Percentiles rank a stretch among this genome's conserved stretches.
Conservation (phyloP, 2,113 vertebrate species). For the Actenoides lindsayi region DNA sequence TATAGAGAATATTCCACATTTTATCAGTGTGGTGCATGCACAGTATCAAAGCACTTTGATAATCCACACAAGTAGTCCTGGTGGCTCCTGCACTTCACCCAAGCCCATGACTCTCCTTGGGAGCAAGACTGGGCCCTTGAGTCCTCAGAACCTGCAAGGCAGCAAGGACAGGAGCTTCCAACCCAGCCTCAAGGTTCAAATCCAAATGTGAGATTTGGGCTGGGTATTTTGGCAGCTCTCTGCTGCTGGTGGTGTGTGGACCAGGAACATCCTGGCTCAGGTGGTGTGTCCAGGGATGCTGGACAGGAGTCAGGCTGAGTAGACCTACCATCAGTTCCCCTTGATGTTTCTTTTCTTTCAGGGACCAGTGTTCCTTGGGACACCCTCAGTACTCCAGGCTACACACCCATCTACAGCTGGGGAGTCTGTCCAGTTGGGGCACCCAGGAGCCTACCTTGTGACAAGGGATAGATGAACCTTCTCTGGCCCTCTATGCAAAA, state of each 20-base stretch:
- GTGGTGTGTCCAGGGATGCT: too few species aligned
- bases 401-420: background rate
- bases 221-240: background rate
- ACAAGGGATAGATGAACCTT: background rate
- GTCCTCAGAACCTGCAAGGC: background rate
- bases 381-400: accelerated
- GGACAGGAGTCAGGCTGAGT: background rate
- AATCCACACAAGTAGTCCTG: background rate
- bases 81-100: background rate
- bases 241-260: background rate
- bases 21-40: accelerated
- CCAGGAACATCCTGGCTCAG: background rate
- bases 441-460: background rate
- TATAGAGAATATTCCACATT: background rate
- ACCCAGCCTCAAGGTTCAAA: accelerated
- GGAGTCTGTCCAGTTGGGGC: background rate
- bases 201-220: background rate
- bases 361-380: background rate
- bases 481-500: background rate
- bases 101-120: accelerated
- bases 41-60: background rate
- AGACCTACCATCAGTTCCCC: background rate
- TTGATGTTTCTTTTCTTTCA: background rate
- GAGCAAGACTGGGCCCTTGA: too few species aligned
- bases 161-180: background rate